These are phyloP conservation scores for Sarcophaga bullata DNA, from an alignment of 1,140 invertebrate species.

Conservation along the genomic window DNA sequence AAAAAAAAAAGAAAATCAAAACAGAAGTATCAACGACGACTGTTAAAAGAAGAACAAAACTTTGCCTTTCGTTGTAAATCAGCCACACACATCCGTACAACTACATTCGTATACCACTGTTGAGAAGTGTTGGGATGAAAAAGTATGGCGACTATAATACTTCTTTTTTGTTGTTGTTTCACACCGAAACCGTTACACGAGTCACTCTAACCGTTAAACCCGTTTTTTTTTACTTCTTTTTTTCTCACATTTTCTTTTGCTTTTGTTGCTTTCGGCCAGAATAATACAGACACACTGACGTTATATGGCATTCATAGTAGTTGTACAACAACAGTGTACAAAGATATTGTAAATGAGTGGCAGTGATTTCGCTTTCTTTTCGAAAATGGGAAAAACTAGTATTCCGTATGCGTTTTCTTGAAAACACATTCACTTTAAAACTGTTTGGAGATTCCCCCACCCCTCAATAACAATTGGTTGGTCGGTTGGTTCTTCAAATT, in stretches of 20 bases:
- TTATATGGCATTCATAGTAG: background rate
- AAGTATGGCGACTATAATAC: no score
- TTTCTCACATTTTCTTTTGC: background rate
- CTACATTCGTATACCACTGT: no score
- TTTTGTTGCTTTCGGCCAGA: background rate
- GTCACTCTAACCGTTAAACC: background rate
- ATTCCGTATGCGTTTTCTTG: no score
- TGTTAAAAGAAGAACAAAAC: background rate
- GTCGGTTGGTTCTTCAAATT: no score
- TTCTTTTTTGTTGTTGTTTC: no score
- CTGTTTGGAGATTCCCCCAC: no score
- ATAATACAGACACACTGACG: background rate
- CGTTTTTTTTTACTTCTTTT: background rate
- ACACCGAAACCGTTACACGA: no score
- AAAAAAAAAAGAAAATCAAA: background rate
- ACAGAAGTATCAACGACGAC: background rate
- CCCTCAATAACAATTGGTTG: no score
- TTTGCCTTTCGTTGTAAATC: background rate
- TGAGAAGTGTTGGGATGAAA: no score
- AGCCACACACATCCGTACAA: background rate
- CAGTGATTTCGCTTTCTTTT: slow-evolving; percentile 35
- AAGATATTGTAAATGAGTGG: background rate
- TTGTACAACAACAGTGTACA: background rate
- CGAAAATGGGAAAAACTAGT: background rate
- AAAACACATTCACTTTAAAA: no score